Evolutionary conservation across 2,113 vertebrate species (phyloP), one percentile per base, ranked within the genome.

Genomic region (Acinonyx jubatus): DNA sequence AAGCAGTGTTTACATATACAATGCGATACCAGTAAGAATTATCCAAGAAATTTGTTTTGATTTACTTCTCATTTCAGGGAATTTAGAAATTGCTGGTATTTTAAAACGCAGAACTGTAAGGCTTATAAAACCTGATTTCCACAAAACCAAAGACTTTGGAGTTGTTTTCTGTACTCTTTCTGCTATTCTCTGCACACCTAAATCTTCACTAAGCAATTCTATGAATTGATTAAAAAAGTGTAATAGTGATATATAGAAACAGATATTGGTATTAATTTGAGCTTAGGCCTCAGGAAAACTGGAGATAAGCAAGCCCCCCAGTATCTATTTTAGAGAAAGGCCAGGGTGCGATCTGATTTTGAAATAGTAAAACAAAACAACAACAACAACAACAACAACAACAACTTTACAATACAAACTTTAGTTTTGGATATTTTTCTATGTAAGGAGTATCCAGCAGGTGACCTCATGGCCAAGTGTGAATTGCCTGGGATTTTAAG

Each of bases 21-120:
- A 41, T 36, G 29, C 61, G 73, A 83, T 81, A 89, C 19, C 68
- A 84, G 38, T 31, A 89, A 66, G 94, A 93, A 94, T 89, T 89
- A 96, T 86, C 90, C 84, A 91, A 88, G 61, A 85, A 8, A 68
- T 97, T 93, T 91, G 57, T 78, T 95, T 91, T 95, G 82, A 97
- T 93, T 94, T 82, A 66, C 78, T 97, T 96, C 63, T 94, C 81
- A 87, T 94, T 96, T 92, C 76, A 80, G 38, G 48, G 6, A 29
- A 69, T 93, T 96, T 96, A 96, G 74, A 27, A 79, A 74, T 55
- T 66, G 23, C 38, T 88, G 90, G n/a, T 16, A 78, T 78, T 38
- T 29, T 48, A 45, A 36, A 71, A 36, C 4, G 8, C 19, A 71
- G 38, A 86, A 78, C 25, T n/a, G 36, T 52, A 85, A 92, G 95